These are phyloP conservation scores for Megalopta genalis DNA, from an alignment of 1,140 invertebrate species.

Conservation along the genomic window DNA sequence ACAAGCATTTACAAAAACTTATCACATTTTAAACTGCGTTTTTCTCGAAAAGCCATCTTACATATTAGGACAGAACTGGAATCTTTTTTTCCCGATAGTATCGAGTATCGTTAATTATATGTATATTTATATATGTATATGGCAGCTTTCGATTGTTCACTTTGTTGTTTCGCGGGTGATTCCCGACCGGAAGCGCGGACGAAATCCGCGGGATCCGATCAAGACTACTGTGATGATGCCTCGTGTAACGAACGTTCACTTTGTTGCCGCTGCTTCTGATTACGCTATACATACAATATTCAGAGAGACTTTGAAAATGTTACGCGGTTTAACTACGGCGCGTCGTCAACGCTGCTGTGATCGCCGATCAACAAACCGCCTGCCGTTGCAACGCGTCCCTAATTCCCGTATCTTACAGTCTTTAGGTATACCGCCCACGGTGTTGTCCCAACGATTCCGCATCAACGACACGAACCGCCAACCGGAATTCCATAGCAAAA, in stretches of 20 bases:
- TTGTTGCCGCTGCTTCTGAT: constrained; percentile 37
- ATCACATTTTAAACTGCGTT: constrained; percentile 79
- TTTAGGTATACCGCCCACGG: not conserved
- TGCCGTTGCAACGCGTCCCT: not conserved
- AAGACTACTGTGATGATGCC: not conserved
- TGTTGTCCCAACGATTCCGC: constrained; percentile 24
- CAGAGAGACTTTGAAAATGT: constrained; percentile 60
- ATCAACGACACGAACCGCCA: constrained; percentile 1
- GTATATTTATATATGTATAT: constrained; percentile 42
- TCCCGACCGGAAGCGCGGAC: no score
- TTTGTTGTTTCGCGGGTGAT: not conserved
- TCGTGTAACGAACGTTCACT: constrained; percentile 15
- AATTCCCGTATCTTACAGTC: constrained; percentile 23
- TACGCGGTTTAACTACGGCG: constrained; percentile 25
- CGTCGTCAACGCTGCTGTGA: not conserved
- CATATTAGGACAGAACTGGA: constrained; percentile 55
- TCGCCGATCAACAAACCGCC: not conserved
- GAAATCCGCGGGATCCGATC: no score
- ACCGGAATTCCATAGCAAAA: constrained; percentile 29
- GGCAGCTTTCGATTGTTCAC: constrained; percentile 54
- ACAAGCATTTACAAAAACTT: constrained; percentile 81
- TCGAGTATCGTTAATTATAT: constrained; percentile 47
- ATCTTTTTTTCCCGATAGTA: constrained; percentile 36
- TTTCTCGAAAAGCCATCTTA: constrained; percentile 73
- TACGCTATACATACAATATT: constrained; percentile 59